These are phyloP conservation scores for Cantharis nigra DNA, from an alignment of 2,888 invertebrate genomes.

Conservation along the genomic window DNA sequence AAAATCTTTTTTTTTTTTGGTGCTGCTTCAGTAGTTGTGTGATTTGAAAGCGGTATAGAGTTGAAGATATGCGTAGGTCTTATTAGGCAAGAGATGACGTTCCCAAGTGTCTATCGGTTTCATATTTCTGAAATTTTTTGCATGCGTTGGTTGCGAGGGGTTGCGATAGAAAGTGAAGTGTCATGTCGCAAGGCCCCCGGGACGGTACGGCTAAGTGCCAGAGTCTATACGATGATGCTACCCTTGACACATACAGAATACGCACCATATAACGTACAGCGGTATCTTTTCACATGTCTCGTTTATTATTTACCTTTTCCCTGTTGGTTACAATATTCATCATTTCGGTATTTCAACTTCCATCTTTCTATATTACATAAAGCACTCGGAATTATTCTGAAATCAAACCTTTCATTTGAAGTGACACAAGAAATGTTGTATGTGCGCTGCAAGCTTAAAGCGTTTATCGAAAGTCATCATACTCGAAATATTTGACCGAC, in stretches of 20 bases:
- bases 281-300: constrained; percentile 26
- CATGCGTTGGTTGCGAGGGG: constrained; percentile 43
- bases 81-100: constrained; percentile 32
- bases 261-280: constrained; percentile 17
- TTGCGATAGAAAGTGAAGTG: constrained; percentile 53
- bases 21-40: neutral
- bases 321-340: constrained; percentile 30
- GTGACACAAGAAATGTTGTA: constrained; percentile 19
- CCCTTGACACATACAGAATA: constrained; percentile 28
- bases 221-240: constrained; percentile 26
- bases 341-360: constrained; percentile 24
- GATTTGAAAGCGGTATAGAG: neutral
- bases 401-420: constrained; percentile 23
- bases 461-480: constrained; percentile 3
- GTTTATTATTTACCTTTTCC: constrained; percentile 32
- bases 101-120: constrained; percentile 43
- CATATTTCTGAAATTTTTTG: constrained; percentile 52
- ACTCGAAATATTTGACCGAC: constrained; percentile 16
- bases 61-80: constrained; percentile 32
- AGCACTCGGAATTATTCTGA: constrained; percentile 12
- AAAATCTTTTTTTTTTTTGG: neutral
- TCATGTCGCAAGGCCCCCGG: constrained; percentile 53
- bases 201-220: constrained; percentile 34
- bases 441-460: neutral
- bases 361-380: constrained; percentile 17